These are phyloP conservation scores for Tachysurus fulvidraco DNA, from an alignment of 2,113 vertebrate species.

Conservation along the genomic window DNA sequence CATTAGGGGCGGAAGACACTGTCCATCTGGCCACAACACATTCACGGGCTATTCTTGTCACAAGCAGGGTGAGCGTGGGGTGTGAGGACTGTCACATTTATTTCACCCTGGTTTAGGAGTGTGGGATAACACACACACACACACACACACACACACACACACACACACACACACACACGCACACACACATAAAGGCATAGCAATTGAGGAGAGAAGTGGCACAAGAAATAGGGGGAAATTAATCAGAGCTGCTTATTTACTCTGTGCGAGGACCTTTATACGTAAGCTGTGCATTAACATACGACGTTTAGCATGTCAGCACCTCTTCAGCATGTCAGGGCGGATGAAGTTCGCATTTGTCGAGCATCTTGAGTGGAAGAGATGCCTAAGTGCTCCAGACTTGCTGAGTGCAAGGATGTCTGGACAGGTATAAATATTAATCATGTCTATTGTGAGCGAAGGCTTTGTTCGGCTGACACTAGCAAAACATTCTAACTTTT, in stretches of 20 bases:
- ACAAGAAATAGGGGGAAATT: constrained; percentile 2
- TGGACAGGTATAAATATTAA: constrained; percentile 58
- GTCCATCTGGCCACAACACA: constrained; percentile 53
- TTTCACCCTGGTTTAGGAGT: constrained; percentile 35
- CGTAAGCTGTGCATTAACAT: constrained; percentile 37
- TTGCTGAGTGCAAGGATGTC: constrained; percentile 41
- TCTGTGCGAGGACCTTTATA: constrained; percentile 5
- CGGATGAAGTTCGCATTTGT: constrained; percentile 34
- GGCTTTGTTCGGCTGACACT: constrained; percentile 46
- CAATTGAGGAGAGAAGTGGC: neutral
- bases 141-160: neutral
- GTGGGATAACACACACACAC: constrained; percentile 17
- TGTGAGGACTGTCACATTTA: constrained; percentile 37
- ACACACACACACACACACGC: neutral
- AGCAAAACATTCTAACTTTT: constrained; percentile 48
- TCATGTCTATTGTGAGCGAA: constrained; percentile 50
- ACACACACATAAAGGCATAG: neutral
- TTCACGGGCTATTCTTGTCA: constrained; percentile 51
- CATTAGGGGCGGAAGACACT: constrained; percentile 40
- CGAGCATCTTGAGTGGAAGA: constrained; percentile 8
- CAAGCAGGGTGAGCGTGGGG: constrained; percentile 41
- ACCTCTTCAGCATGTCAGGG: constrained; percentile 10
- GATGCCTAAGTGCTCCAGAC: constrained; percentile 27
- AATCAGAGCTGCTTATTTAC: constrained; percentile 16
- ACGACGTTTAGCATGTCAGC: constrained; percentile 14